Conservation (phyloP, 2,888 invertebrate genomes). For the Drosophila macrospina region DNA sequence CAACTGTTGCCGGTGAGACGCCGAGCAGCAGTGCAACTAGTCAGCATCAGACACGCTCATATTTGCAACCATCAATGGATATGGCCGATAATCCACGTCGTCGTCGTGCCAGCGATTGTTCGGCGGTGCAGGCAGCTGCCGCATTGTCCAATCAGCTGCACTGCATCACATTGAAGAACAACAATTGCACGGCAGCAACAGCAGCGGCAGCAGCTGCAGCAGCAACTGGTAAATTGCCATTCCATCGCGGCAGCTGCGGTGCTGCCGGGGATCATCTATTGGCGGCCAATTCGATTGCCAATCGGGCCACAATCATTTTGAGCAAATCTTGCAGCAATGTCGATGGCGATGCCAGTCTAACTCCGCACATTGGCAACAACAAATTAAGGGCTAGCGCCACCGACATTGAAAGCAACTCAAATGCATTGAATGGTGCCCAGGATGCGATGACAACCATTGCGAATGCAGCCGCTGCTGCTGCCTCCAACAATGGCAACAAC, state of each 20-base stretch:
- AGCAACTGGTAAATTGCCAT: conserved; percentile 64
- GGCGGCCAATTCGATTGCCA: conserved; percentile 84
- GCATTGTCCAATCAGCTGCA: conserved; percentile 81
- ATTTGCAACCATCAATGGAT: conserved; percentile 55
- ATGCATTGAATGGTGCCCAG: conserved; percentile 56
- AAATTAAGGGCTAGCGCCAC: conserved; percentile 72
- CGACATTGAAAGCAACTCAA: conserved; percentile 71
- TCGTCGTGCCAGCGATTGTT: conserved; percentile 82
- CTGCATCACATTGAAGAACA: conserved; percentile 83
- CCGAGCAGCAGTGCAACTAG: conserved; percentile 31
- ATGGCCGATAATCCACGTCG: conserved; percentile 75
- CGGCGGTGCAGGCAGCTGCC: conserved; percentile 59
- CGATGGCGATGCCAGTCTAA: conserved; percentile 66
- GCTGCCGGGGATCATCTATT: conserved; percentile 83
- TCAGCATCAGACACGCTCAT: conserved; percentile 40
- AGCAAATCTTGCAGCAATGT: conserved; percentile 85
- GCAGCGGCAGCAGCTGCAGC: conserved; percentile 55
- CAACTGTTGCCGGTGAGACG: conserved; percentile 17
- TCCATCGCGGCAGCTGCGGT: conserved; percentile 84
- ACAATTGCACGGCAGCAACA: conserved; percentile 73
- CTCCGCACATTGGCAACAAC: conserved; percentile 31
- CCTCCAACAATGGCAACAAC: conserved; percentile 82
- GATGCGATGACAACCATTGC: conserved; percentile 57
- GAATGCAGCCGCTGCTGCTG: conserved; percentile 37
- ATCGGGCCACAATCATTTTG: conserved; percentile 84